phyloP scores from a whole-genome alignment of 2,113 vertebrate genomes.

The Neoarius graeffei region DNA sequence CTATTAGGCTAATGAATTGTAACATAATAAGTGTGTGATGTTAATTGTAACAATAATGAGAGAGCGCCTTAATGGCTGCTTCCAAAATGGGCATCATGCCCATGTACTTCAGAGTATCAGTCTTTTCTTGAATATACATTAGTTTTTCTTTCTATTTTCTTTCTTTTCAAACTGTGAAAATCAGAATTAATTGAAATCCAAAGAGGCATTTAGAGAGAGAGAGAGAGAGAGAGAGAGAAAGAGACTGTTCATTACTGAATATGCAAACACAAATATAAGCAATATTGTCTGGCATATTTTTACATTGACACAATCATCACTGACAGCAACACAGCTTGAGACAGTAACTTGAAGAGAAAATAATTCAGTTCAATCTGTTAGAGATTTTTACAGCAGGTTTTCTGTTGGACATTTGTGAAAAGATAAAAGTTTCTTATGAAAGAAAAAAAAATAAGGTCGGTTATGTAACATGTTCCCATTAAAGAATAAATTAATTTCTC shows the following conservation, averaged over 20 bases:
- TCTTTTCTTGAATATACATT: conserved; percentile 2
- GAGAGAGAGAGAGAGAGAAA: too few relatives aligned
- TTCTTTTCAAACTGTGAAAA: conserved; percentile 11
- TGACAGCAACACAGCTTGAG: conserved; percentile 10
- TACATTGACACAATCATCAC: conserved; percentile 11
- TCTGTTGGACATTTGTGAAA: background rate
- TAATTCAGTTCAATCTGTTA: background rate
- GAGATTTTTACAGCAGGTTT: conserved; percentile 1
- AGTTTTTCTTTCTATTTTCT: background rate
- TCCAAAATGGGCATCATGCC: conserved; percentile 40
- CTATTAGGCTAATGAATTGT: conserved; percentile 48
- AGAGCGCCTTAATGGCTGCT: conserved; percentile 38
- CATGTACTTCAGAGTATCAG: conserved; percentile 17
- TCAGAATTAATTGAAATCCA: conserved; percentile 10
- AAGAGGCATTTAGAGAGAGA: background rate
- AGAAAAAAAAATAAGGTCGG: background rate
- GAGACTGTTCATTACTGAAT: conserved; percentile 30
- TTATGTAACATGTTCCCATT: conserved; percentile 14
- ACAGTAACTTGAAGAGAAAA: conserved; percentile 15
- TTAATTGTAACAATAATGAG: conserved; percentile 43
- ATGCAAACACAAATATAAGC: conserved; percentile 25
- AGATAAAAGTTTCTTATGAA: background rate
- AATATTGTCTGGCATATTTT: conserved; percentile 8
- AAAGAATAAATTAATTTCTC: conserved; percentile 6
- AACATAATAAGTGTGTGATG: conserved; percentile 43